Evolutionary conservation across 1,140 invertebrate genomes (phyloP).

Genomic region (Odontomachus brunneus): DNA sequence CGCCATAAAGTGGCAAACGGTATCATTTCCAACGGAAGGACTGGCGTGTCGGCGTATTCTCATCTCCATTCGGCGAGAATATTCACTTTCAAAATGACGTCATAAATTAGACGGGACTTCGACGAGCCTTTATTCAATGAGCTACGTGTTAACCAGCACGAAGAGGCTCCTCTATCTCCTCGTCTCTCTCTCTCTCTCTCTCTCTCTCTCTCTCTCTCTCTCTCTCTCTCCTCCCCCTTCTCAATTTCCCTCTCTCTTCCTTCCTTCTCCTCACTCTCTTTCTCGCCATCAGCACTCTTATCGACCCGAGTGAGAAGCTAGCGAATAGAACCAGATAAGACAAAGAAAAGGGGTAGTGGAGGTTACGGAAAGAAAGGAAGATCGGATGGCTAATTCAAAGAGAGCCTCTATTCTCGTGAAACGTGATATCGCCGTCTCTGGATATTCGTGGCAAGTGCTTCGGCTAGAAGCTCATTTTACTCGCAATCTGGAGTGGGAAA

Average conservation of each 20-base stretch:
- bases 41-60: slow-evolving; percentile 29
- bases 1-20: slow-evolving; percentile 7
- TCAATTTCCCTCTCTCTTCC: background rate
- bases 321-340: slow-evolving; percentile 25
- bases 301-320: slow-evolving; percentile 18
- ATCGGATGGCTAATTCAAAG: slow-evolving; percentile 63
- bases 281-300: background rate
- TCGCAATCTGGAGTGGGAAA: slow-evolving; percentile 54
- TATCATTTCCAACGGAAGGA: slow-evolving; percentile 20
- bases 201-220: background rate
- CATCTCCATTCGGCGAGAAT: slow-evolving; percentile 46
- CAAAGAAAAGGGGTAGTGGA: slow-evolving; percentile 15
- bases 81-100: slow-evolving; percentile 51
- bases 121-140: slow-evolving; percentile 52
- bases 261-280: background rate
- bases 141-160: slow-evolving; percentile 42
- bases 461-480: slow-evolving; percentile 67
- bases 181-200: background rate
- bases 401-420: slow-evolving; percentile 65
- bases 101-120: slow-evolving; percentile 45
- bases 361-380: slow-evolving; percentile 3
- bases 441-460: slow-evolving; percentile 57
- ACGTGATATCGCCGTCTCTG: slow-evolving; percentile 66
- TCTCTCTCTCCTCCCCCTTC: background rate
- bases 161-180: slow-evolving; percentile 5